These are phyloP conservation scores for Anaspis maculata DNA, from an alignment of 2,888 invertebrate species.

Conservation along the genomic window DNA sequence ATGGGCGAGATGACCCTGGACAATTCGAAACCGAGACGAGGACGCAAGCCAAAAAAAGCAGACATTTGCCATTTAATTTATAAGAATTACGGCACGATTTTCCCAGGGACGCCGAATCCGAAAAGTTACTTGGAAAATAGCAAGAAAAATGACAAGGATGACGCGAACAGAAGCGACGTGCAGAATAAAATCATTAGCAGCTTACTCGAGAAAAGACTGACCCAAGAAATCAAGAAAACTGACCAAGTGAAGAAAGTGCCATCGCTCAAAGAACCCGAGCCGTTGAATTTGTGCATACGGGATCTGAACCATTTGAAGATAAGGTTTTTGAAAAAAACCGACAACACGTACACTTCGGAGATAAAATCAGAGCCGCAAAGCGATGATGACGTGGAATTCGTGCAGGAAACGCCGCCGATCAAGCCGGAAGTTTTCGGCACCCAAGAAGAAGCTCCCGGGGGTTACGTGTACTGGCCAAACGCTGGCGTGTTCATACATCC, in stretches of 20 bases:
- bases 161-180: conserved; percentile 52
- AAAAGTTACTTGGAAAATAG: conserved; percentile 42
- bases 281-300: conserved; percentile 74
- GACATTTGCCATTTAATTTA: conserved; percentile 88
- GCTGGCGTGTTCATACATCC: conserved; percentile 67
- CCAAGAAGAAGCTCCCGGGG: conserved; percentile 39
- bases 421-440: too few species aligned
- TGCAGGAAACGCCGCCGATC: conserved; percentile 29
- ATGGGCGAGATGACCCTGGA: conserved; percentile 90
- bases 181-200: conserved; percentile 63
- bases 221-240: conserved; percentile 51
- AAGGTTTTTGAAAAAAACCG: conserved; percentile 50
- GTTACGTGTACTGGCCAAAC: conserved; percentile 63
- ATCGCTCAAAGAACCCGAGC: too few species aligned
- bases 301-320: conserved; percentile 65
- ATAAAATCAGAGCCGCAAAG: conserved; percentile 53
- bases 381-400: conserved; percentile 47
- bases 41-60: conserved; percentile 84
- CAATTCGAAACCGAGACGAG: conserved; percentile 77
- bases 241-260: too few species aligned
- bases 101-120: conserved; percentile 62
- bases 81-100: conserved; percentile 83
- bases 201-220: conserved; percentile 59
- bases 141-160: conserved; percentile 22
- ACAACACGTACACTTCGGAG: conserved; percentile 54